phyloP scores from a whole-genome alignment of 92 coral and sea anemone species.

The Palythoa heliodiscus region DNA sequence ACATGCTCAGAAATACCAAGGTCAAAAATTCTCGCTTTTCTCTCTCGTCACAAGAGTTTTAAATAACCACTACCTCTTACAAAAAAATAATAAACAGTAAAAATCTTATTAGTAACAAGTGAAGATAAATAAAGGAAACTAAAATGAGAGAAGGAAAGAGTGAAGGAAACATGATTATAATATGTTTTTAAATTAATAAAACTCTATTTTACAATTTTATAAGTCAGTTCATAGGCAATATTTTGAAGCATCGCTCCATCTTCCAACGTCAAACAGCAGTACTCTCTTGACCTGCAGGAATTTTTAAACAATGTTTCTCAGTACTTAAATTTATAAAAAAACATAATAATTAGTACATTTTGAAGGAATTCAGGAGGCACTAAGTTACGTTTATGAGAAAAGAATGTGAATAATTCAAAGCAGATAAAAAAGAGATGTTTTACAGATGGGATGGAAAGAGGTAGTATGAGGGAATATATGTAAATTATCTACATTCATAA shows the following conservation, averaged over 20 bases:
- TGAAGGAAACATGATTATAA: slow-evolving; percentile 19
- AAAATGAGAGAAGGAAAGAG: slow-evolving; percentile 5
- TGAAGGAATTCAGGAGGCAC: no score
- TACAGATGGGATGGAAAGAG: no score
- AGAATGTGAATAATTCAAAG: no score
- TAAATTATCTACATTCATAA: no score
- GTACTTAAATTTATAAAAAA: neutral
- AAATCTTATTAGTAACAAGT: slow-evolving; percentile 25
- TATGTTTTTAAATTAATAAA: slow-evolving; percentile 36
- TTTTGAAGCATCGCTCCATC: neutral
- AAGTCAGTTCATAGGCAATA: slow-evolving; percentile 5
- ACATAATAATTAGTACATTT: neutral
- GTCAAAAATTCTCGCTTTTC: slow-evolving; percentile 22
- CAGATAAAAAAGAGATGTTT: no score
- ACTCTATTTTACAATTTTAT: slow-evolving; percentile 18
- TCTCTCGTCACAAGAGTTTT: slow-evolving; percentile 19
- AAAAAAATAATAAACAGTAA: slow-evolving; percentile 31
- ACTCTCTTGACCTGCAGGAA: slow-evolving; percentile 61
- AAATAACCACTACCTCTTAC: slow-evolving; percentile 43
- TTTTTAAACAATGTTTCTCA: neutral
- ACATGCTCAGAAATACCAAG: neutral
- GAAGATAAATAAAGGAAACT: slow-evolving; percentile 32
- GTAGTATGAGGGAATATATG: no score
- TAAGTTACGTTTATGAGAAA: no score
- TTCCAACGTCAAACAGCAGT: slow-evolving; percentile 63